Conservation (phyloP, 2,113 vertebrate genomes). For the Ornithorhynchus anatinus region DNA sequence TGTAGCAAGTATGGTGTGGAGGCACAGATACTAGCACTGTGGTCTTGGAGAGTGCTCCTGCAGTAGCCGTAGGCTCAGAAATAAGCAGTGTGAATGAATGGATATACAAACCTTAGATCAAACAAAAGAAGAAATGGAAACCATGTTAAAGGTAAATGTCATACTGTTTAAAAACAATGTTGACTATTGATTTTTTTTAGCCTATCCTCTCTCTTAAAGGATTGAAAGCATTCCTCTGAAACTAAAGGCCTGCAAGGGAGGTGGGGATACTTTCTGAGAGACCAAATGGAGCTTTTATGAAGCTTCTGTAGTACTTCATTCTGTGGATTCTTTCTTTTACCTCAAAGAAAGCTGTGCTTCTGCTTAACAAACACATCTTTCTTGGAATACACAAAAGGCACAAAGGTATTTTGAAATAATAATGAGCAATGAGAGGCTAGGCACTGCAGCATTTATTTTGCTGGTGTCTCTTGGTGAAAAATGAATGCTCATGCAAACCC, state of each 20-base stretch:
- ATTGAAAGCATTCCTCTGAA: constrained; percentile 39
- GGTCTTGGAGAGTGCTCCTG: not conserved
- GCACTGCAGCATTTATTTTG: not conserved
- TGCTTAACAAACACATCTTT: not conserved
- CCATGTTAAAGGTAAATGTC: constrained; percentile 65
- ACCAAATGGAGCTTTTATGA: constrained; percentile 31
- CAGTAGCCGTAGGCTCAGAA: not conserved
- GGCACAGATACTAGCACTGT: not conserved
- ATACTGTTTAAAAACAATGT: constrained; percentile 66
- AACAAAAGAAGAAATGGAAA: constrained; percentile 59
- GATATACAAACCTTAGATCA: constrained; percentile 55
- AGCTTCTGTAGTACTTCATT: constrained; percentile 42
- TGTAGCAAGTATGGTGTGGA: not conserved
- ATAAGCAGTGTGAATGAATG: not conserved
- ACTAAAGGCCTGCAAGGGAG: not conserved
- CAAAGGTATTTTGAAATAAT: not conserved
- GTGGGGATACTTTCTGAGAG: not conserved
- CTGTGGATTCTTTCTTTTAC: constrained; percentile 25
- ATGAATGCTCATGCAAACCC: not conserved
- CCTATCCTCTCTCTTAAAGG: constrained; percentile 59
- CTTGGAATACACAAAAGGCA: constrained; percentile 22
- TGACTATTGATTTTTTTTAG: constrained; percentile 67
- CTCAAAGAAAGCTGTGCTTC: constrained; percentile 15
- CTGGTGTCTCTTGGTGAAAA: constrained; percentile 21
- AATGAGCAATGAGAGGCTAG: constrained; percentile 30